phyloP scores from a whole-genome alignment of 2,888 invertebrate genomes.

The Opisthograptis luteolata region DNA sequence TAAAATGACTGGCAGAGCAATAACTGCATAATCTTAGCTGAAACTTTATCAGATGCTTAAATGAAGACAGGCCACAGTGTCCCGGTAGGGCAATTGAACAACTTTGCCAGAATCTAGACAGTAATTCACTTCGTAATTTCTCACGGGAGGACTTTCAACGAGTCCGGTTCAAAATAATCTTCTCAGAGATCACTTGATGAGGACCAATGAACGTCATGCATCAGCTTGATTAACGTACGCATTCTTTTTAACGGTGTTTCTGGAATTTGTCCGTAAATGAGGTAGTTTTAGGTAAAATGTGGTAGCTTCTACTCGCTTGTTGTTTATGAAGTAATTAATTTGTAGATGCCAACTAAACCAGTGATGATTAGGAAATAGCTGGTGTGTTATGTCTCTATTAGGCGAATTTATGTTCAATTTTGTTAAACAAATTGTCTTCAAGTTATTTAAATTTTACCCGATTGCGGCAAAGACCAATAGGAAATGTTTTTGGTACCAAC shows the following conservation, averaged over 20 bases:
- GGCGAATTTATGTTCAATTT: slow-evolving; percentile 11
- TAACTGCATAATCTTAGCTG: too few species aligned
- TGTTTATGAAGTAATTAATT: slow-evolving; percentile 32
- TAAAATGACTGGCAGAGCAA: too few species aligned
- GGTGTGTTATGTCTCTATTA: slow-evolving; percentile 18
- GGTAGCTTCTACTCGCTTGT: slow-evolving; percentile 28
- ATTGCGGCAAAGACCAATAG: too few species aligned
- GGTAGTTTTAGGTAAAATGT: slow-evolving; percentile 28
- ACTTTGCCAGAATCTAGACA: slow-evolving; percentile 2
- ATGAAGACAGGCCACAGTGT: too few species aligned
- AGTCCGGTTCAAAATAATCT: slow-evolving; percentile 58
- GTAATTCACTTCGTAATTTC: slow-evolving; percentile 36
- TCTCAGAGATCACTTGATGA: slow-evolving; percentile 45
- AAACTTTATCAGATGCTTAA: too few species aligned
- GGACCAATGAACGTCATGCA: slow-evolving; percentile 59
- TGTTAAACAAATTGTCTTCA: slow-evolving; percentile 7
- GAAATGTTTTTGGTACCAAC: too few species aligned
- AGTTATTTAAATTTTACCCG: too few species aligned
- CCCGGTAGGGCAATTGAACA: neutral
- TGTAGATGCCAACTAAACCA: slow-evolving; percentile 12
- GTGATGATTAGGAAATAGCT: slow-evolving; percentile 12
- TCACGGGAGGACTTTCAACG: slow-evolving; percentile 39
- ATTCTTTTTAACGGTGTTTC: slow-evolving; percentile 45
- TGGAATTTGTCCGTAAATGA: slow-evolving; percentile 40
- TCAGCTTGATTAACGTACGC: slow-evolving; percentile 55